These are phyloP conservation scores for Bothrops jararaca DNA, from an alignment of 2,113 vertebrate genomes.

Conservation along the genomic window DNA sequence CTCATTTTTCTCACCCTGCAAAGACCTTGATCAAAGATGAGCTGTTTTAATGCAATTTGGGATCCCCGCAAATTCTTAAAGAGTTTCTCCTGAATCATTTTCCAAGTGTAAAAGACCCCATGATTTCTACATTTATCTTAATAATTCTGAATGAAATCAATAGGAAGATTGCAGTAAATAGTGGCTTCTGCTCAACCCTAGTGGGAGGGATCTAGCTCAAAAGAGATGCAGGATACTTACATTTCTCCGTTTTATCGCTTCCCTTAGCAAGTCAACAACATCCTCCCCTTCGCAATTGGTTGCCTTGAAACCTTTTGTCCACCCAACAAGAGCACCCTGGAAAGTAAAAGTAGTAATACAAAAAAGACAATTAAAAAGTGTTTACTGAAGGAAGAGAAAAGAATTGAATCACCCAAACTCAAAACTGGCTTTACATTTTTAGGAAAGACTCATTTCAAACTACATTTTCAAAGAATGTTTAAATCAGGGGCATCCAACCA, in stretches of 20 bases:
- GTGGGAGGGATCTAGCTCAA: not conserved
- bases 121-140: not conserved
- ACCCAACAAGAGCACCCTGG: conserved; percentile 84
- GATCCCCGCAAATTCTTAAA: not conserved
- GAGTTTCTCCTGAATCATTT: not conserved
- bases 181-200: not conserved
- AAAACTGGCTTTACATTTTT: not conserved
- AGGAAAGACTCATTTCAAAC: not conserved
- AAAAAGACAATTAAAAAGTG: not conserved
- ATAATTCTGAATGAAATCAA: not conserved
- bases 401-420: not conserved
- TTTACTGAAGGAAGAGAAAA: not conserved
- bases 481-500: no score
- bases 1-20: not conserved
- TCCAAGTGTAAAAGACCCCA: not conserved
- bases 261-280: conserved; percentile 87
- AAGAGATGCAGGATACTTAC: conserved; percentile 67
- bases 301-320: conserved; percentile 97
- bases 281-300: conserved; percentile 93
- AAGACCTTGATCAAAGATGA: not conserved
- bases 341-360: conserved; percentile 32
- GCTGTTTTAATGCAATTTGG: not conserved
- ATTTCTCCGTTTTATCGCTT: conserved; percentile 90
- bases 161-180: not conserved
- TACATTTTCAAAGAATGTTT: not conserved